These are phyloP conservation scores for Encarsia formosa DNA, from an alignment of 2,888 invertebrate genomes.

Conservation along the genomic window DNA sequence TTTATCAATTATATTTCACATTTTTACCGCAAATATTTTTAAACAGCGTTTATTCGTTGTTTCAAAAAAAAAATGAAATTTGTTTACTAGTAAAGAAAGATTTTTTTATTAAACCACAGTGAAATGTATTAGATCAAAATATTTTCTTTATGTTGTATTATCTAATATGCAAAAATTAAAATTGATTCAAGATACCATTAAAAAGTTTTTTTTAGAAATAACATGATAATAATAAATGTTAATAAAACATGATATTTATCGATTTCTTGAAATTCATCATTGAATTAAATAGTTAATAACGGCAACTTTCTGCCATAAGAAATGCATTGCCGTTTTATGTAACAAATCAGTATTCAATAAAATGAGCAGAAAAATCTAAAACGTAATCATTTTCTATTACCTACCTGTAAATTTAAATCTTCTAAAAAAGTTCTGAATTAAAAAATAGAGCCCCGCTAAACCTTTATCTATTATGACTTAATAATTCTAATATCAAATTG, in stretches of 20 bases:
- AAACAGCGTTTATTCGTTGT: no score
- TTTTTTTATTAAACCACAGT: no score
- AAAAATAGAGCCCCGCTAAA: constrained; percentile 36
- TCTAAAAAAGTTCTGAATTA: constrained; percentile 7
- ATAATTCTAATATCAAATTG: constrained; percentile 8
- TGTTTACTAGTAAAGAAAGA: no score
- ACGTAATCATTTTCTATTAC: constrained; percentile 41
- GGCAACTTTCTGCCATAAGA: constrained; percentile 48
- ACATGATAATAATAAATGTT: no score
- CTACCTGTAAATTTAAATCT: constrained; percentile 40
- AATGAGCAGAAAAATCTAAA: constrained; percentile 30
- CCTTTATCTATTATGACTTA: constrained; percentile 45
- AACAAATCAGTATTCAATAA: constrained; percentile 21
- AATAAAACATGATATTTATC: not conserved
- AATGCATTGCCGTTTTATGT: constrained; percentile 47
- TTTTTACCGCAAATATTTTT: no score
- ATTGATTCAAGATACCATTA: no score
- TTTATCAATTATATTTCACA: constrained; percentile 6
- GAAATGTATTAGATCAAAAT: no score
- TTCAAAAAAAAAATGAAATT: no score
- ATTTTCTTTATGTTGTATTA: no score
- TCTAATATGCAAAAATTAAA: no score
- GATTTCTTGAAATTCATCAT: constrained; percentile 2
- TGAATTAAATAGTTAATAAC: constrained; percentile 24
- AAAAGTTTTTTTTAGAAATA: no score